phyloP scores from a whole-genome alignment of 2,888 invertebrate genomes.

The Mimumesa dahlbomi region DNA sequence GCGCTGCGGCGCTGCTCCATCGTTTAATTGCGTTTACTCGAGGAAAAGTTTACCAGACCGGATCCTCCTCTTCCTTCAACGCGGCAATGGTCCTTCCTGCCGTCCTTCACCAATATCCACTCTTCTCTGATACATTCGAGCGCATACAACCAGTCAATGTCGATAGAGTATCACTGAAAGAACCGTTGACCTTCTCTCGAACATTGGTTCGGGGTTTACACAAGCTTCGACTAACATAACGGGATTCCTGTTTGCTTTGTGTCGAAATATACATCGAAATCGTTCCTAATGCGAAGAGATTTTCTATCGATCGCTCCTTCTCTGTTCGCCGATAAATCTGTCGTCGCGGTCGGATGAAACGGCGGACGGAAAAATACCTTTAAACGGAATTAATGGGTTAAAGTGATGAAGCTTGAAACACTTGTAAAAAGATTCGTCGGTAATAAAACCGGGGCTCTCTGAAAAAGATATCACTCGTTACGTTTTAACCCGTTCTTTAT shows the following conservation, averaged over 20 bases:
- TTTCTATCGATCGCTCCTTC: constrained; percentile 12
- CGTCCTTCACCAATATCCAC: constrained; percentile 18
- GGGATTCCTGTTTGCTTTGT: constrained; percentile 30
- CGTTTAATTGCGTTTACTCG: constrained; percentile 58
- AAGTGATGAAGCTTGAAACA: too few species aligned
- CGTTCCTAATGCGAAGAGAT: constrained; percentile 31
- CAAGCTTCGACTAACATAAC: constrained; percentile 14
- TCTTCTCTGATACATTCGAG: constrained; percentile 6
- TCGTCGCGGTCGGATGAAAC: too few species aligned
- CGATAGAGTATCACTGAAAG: constrained; percentile 20
- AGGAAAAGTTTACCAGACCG: constrained; percentile 43
- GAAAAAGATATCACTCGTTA: too few species aligned
- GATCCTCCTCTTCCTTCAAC: constrained; percentile 5
- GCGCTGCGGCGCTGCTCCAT: constrained; percentile 40
- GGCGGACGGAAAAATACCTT: too few species aligned
- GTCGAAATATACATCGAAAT: constrained; percentile 25
- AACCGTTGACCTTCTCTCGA: constrained; percentile 28
- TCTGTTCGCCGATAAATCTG: too few species aligned
- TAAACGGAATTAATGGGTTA: too few species aligned
- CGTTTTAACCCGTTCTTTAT: too few species aligned
- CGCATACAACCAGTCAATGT: constrained; percentile 12
- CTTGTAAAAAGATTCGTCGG: too few species aligned
- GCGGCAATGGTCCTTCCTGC: constrained; percentile 13
- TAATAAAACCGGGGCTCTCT: too few species aligned
- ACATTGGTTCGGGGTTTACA: constrained; percentile 41